These are phyloP conservation scores for Eulemur albifrons DNA, from an alignment of 2,797 vertebrate genomes.

Conservation along the genomic window DNA sequence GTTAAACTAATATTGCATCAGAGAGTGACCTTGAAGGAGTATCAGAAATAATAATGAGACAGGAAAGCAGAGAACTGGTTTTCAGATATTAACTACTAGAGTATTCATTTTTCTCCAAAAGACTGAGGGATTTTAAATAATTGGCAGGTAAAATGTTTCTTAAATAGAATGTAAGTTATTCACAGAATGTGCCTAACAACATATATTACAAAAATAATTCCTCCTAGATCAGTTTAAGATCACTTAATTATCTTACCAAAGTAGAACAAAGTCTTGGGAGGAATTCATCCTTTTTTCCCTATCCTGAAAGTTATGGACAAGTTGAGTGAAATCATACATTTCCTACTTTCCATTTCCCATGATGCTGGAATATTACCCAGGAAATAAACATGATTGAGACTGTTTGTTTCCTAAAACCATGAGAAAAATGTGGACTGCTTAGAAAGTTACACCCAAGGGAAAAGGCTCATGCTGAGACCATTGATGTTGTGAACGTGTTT, in stretches of 20 bases:
- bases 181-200: background rate
- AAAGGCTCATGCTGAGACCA: background rate
- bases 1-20: background rate
- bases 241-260: background rate
- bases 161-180: slow-evolving; percentile 18
- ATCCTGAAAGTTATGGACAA: background rate
- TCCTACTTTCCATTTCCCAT: slow-evolving; percentile 56
- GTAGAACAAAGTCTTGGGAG: background rate
- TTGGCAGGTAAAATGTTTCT: slow-evolving; percentile 43
- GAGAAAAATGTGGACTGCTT: slow-evolving; percentile 74
- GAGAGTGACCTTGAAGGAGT: background rate
- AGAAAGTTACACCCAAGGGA: slow-evolving; percentile 66
- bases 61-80: background rate
- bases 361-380: slow-evolving; percentile 16
- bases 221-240: background rate
- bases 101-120: background rate
- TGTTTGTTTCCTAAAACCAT: slow-evolving; percentile 72
- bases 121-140: slow-evolving; percentile 56
- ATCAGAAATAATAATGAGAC: background rate
- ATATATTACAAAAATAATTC: slow-evolving; percentile 46
- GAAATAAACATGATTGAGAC: slow-evolving; percentile 44
- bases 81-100: background rate
- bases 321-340: background rate
- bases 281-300: background rate
- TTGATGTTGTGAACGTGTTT: accelerated